These are phyloP conservation scores for Nephrotoma appendiculata DNA, from an alignment of 2,888 invertebrate genomes.

Conservation along the genomic window DNA sequence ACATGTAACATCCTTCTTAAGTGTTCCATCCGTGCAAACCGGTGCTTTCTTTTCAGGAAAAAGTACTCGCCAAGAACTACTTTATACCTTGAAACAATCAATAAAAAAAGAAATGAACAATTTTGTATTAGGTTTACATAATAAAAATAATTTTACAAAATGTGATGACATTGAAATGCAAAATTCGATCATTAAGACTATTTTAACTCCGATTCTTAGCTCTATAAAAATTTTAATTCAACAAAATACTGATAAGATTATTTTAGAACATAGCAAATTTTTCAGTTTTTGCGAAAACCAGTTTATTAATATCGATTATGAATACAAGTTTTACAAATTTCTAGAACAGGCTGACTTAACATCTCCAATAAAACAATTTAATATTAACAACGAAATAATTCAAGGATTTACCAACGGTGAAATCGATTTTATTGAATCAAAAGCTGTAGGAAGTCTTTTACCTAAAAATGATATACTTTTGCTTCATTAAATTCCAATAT, in stretches of 20 bases:
- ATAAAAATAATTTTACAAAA: not conserved
- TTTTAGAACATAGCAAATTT: not conserved
- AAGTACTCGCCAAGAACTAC: no score
- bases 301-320: not conserved
- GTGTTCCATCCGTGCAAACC: no score
- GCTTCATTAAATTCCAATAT: constrained; percentile 5
- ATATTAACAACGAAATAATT: not conserved
- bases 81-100: no score
- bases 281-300: not conserved
- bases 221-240: not conserved
- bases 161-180: not conserved
- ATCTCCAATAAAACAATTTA: not conserved
- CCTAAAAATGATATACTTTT: not conserved
- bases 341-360: not conserved
- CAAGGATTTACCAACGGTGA: not conserved
- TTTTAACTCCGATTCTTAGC: not conserved
- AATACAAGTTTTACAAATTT: not conserved
- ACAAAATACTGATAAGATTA: not conserved
- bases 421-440: not conserved
- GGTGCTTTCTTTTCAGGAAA: no score
- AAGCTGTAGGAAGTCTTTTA: no score
- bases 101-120: no score
- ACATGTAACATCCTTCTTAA: no score
- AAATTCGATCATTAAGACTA: not conserved
- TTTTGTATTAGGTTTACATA: no score